A percentile compares a stretch with the other conserved stretches of the same genome.
Evolutionary conservation across 2,888 invertebrate species (phyloP).

Genomic region (Pristionchus exspectatus): DNA sequence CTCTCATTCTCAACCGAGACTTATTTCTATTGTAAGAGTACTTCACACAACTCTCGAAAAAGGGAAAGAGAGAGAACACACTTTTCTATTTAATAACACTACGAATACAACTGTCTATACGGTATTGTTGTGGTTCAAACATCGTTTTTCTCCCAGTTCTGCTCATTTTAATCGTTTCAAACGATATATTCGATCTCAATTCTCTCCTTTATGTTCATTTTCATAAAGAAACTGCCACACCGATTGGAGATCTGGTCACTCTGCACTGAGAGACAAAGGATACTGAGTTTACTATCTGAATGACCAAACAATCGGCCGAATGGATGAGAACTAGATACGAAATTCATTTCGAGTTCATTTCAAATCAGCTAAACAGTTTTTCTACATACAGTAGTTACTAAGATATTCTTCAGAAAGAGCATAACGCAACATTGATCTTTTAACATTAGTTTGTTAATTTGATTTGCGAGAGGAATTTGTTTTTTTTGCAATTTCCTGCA

Average conservation of each 20-base stretch:
- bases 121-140: background rate
- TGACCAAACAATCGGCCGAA: background rate
- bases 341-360: background rate
- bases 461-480: background rate
- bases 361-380: background rate
- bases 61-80: background rate
- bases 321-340: background rate
- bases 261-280: background rate
- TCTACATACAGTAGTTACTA: background rate
- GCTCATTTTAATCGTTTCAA: background rate
- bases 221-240: conserved; percentile 40
- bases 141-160: too few species aligned
- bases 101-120: background rate
- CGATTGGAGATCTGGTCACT: background rate
- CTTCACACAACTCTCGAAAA: background rate
- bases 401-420: background rate
- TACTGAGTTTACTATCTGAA: background rate
- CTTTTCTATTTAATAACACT: background rate
- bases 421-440: background rate
- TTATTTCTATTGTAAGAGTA: background rate
- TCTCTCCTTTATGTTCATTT: background rate
- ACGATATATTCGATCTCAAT: conserved; percentile 15
- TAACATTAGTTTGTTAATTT: background rate
- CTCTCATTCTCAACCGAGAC: background rate
- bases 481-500: background rate